Percentiles rank a stretch among this genome's conserved stretches.
Conservation (phyloP, 2,113 vertebrate species). For the Leptobrachium leishanense region DNA sequence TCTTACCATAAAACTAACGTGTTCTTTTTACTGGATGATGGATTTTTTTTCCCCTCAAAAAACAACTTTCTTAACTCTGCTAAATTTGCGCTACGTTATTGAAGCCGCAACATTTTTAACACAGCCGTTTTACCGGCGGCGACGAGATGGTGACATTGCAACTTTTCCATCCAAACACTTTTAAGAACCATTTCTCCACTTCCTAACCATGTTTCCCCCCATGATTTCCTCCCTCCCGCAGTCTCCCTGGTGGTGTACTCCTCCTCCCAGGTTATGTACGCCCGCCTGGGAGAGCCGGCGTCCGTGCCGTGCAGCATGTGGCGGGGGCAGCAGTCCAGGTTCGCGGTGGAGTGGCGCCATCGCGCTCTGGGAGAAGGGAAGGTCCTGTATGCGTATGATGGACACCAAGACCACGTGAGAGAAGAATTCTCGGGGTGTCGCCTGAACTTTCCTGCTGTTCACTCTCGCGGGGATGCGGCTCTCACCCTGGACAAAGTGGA, state of each 20-base stretch:
- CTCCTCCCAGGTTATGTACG: constrained; percentile 55
- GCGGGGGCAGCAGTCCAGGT: constrained; percentile 65
- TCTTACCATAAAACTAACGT: too few species aligned
- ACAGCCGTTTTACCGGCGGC: too few species aligned
- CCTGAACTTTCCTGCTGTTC: constrained; percentile 66
- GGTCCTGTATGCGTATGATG: constrained; percentile 75
- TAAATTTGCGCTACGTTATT: too few species aligned
- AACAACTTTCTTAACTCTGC: too few species aligned
- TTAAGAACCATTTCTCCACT: too few species aligned
- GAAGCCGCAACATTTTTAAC: too few species aligned
- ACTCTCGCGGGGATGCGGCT: constrained; percentile 72
- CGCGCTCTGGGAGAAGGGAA: constrained; percentile 78
- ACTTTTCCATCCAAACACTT: too few species aligned
- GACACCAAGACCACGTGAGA: constrained; percentile 61
- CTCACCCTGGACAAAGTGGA: constrained; percentile 67
- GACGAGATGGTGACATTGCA: too few species aligned
- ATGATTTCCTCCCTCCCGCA: constrained; percentile 47
- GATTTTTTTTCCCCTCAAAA: too few species aligned
- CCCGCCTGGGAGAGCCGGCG: constrained; percentile 66
- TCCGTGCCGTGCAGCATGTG: constrained; percentile 74
- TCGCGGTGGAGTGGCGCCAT: constrained; percentile 84
- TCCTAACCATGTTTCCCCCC: not conserved
- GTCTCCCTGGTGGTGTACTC: constrained; percentile 76
- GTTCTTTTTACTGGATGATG: too few species aligned
- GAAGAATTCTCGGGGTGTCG: constrained; percentile 61